Conservation (phyloP, 2,888 invertebrate genomes). For the Lasioglossum pauxillum region DNA sequence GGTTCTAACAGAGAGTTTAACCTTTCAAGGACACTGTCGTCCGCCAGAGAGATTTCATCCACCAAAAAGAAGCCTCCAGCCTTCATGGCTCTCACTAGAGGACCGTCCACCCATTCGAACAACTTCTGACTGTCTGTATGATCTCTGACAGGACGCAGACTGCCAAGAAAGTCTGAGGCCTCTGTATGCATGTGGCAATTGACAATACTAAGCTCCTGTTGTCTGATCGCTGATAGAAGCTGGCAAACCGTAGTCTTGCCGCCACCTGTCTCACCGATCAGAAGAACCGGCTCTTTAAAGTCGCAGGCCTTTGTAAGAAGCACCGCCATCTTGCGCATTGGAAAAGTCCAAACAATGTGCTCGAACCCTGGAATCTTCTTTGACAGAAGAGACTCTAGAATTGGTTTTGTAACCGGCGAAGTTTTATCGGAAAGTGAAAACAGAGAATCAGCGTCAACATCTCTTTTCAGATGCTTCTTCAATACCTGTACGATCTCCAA, state of each 20-base stretch:
- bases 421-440: slow-evolving; percentile 89
- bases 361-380: slow-evolving; percentile 87
- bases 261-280: slow-evolving; percentile 99
- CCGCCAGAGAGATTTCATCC: slow-evolving; percentile 99
- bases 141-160: slow-evolving; percentile 94
- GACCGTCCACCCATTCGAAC: slow-evolving; percentile 99
- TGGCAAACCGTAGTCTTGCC: slow-evolving; percentile 99
- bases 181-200: slow-evolving; percentile 99
- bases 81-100: slow-evolving; percentile 95
- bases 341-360: slow-evolving; percentile 97
- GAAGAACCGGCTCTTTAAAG: slow-evolving; percentile 96
- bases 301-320: slow-evolving; percentile 93
- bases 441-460: slow-evolving; percentile 89
- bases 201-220: slow-evolving; percentile 89
- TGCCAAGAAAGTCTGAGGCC: slow-evolving; percentile 98
- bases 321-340: slow-evolving; percentile 93
- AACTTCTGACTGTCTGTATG: slow-evolving; percentile 87
- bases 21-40: slow-evolving; percentile 98
- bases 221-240: slow-evolving; percentile 90
- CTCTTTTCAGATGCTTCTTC: slow-evolving; percentile 91
- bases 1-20: slow-evolving; percentile 98
- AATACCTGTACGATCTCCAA: slow-evolving; percentile 92
- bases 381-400: slow-evolving; percentile 88
- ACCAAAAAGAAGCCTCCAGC: slow-evolving; percentile 95
- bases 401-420: slow-evolving; percentile 91